Evolutionary conservation across 2,888 invertebrate species (phyloP).

Genomic region (Rhagonycha lutea): DNA sequence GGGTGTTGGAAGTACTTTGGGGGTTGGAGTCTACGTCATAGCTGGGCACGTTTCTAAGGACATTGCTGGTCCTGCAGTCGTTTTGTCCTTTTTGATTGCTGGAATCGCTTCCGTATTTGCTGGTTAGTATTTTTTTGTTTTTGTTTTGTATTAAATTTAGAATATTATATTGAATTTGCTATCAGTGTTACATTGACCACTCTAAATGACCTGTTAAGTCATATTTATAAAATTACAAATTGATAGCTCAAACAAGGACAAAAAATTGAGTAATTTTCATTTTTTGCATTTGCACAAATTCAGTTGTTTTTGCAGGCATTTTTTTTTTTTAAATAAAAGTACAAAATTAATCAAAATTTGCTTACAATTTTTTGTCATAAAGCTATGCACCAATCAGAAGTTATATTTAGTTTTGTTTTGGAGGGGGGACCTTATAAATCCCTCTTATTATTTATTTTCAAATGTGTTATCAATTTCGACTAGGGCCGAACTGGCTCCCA

Average conservation of each 20-base stretch:
- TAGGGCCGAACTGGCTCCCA: no score
- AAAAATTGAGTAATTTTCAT: neutral
- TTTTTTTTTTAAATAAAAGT: no score
- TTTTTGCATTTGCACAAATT: neutral
- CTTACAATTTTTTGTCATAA: no score
- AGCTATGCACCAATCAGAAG: no score
- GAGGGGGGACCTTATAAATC: no score
- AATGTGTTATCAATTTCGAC: no score
- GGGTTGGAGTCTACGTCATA: constrained; percentile 89
- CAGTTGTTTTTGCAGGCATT: no score
- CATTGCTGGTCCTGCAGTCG: constrained; percentile 83
- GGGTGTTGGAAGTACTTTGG: constrained; percentile 82
- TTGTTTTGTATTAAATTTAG: neutral
- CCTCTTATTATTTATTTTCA: no score
- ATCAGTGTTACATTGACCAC: neutral
- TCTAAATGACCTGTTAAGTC: neutral
- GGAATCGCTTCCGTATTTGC: constrained; percentile 92
- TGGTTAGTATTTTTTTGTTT: constrained; percentile 58
- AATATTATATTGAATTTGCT: neutral
- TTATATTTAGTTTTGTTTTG: no score
- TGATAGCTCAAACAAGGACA: neutral
- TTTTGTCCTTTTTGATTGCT: constrained; percentile 83
- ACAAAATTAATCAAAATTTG: no score
- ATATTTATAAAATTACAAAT: neutral
- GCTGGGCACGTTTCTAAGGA: constrained; percentile 82